Base-by-base conservation (phyloP, 2,797 vertebrate genomes). In the Hydrolagus colliei region DNA sequence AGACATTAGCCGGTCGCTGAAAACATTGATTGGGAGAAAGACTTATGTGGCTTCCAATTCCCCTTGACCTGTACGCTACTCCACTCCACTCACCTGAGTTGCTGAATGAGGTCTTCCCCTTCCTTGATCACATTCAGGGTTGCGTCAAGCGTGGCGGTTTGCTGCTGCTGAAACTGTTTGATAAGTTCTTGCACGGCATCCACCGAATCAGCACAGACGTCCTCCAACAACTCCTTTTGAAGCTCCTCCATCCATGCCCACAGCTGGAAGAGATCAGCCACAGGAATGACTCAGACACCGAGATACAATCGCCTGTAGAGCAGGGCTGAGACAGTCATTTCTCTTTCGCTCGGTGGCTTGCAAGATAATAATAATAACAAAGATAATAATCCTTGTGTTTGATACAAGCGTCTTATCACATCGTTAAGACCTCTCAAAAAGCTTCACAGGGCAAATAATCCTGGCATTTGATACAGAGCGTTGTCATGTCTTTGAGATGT, bases 161-260 rank as follows among this genome's bases (percentile, higher is more conserved):
- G 98, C 90, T 99, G 98, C 92, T 98, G 97, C 90, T 98, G 97
- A 88, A 99, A 99, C 93, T 99, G 97, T 89, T 98, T 97, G 90
- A 99, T 98, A 87, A 99, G 95, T 89, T 97, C 95, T 93, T 99
- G 98, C 84, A 98, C 97, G 0, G 96, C 96, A 86, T 99, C 98
- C 89, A 99, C 97, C 0, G 97, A 98, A 85, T 99, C 97, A 3
- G 97, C 97, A 89, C 94, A 95, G 86, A 99, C 97, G 72, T 98
- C 97, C 87, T 99, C 97, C 92, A 99, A 86, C 85, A 98, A 94
- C 92, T 99, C 97, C 91, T 99, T 98, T 93, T 99, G 98, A 65
- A 99, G 94, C 90, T 98, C 98, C 92, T 99, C 97, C 98, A 99
- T 98, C 98, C 98, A 99, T 71, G 96, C 97, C 98, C 97, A 99